phyloP scores from a whole-genome alignment of 2,113 vertebrate genomes.

The Pipa parva region DNA sequence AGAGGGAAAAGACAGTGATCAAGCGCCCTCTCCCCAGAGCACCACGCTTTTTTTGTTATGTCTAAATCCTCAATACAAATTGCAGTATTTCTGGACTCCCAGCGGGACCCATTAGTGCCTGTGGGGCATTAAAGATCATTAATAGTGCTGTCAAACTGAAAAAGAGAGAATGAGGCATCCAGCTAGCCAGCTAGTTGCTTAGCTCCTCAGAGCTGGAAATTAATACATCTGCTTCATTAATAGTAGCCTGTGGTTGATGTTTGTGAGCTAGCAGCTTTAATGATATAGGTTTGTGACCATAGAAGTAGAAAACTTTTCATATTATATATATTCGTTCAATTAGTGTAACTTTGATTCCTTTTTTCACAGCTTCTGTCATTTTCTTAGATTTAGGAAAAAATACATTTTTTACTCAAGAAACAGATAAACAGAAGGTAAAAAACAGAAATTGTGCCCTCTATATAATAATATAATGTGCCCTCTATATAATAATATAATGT shows the following conservation, averaged over 20 bases:
- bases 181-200: constrained; percentile 72
- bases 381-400: constrained; percentile 63
- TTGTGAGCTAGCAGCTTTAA: constrained; percentile 87
- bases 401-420: not conserved
- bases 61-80: constrained; percentile 99
- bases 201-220: constrained; percentile 89
- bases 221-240: constrained; percentile 93
- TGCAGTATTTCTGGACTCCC: constrained; percentile 94
- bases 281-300: constrained; percentile 75
- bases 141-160: constrained; percentile 92
- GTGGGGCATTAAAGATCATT: constrained; percentile 99
- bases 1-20: constrained; percentile 75
- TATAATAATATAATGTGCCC: too few species aligned
- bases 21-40: constrained; percentile 70
- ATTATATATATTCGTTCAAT: constrained; percentile 81
- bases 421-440: not conserved
- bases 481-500: too few species aligned
- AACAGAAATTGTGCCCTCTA: too few species aligned
- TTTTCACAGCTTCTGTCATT: constrained; percentile 45
- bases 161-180: constrained; percentile 49
- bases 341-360: constrained; percentile 59
- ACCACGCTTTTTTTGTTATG: constrained; percentile 65
- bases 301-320: constrained; percentile 70
- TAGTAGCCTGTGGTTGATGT: constrained; percentile 81
- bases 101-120: constrained; percentile 96